Evolutionary conservation across 2,797 vertebrate species (phyloP), one percentile per base, ranked within the genome.

Genomic region (Craterocephalus amniculus): DNA sequence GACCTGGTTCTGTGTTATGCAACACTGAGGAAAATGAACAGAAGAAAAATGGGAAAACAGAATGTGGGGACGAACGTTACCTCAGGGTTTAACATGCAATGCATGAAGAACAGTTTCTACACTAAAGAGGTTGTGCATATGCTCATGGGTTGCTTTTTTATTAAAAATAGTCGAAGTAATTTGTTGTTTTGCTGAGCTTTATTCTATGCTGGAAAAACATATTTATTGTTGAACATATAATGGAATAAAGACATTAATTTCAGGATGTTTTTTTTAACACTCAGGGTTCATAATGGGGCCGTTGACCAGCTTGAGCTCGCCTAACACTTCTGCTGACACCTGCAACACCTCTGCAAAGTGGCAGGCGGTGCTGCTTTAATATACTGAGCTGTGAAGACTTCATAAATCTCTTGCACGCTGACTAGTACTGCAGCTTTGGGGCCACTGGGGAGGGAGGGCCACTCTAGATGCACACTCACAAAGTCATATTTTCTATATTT

Each of bases 321-420:
- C 89, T 92, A 92, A 88, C 89, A 91, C 92, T 81, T 84, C 65
- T 72, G 70, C 74, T 80, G 88, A 93, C 91, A 94, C 91, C 92
- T 94, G 87, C 90, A 86, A 86, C 86, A 87, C 83, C 86, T 83
- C 84, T 78, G 81, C 85, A 93, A 91, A 92, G 92, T 91, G 90
- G 89, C 91, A 91, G 88, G 80, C 85, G 29, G 85, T 63, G 58
- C 65, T 4, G 66, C 62, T 92, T 92, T 93, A 93, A 94, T 93
- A 92, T 86, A 90, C 79, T 63, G 83, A 83, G 80, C 83, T 69
- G 83, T 62, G 83, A 90, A 73, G 83, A 80, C 57, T 85, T 83
- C 83, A 88, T 94, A 94, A 93, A 94, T 95, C 93, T 92, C 79
- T 40, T 54, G 75, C 79, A 76, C 63, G 60, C 45, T 36, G 76